Percentiles rank a stretch among this genome's conserved stretches.
Evolutionary conservation across 2,797 vertebrate species (phyloP).

Genomic region (Gorsachius magnificus): DNA sequence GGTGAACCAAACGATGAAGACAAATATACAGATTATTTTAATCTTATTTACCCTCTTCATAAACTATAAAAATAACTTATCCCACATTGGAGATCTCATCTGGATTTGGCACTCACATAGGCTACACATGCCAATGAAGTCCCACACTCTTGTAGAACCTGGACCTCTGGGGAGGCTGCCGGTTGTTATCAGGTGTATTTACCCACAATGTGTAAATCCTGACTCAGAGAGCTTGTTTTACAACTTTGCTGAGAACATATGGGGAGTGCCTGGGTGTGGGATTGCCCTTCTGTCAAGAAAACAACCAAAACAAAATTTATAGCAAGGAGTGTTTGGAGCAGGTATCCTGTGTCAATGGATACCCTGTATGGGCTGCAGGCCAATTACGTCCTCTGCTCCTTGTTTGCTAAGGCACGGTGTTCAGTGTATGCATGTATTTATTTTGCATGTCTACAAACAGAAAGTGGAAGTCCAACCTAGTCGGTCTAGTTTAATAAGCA

Average conservation of each 20-base stretch:
- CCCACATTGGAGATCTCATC: background rate
- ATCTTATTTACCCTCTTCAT: background rate
- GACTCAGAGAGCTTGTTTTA: conserved; percentile 49
- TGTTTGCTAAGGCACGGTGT: background rate
- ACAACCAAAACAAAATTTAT: background rate
- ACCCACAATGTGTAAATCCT: background rate
- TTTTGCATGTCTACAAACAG: background rate
- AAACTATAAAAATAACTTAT: background rate
- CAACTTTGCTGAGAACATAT: conserved; percentile 17
- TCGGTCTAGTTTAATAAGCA: background rate
- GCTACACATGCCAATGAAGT: background rate
- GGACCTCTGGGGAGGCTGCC: background rate
- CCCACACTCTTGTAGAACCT: background rate
- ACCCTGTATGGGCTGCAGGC: background rate
- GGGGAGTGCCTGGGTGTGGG: conserved; percentile 52
- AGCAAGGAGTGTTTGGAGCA: background rate
- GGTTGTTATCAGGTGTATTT: background rate
- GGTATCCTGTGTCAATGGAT: background rate
- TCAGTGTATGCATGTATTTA: background rate
- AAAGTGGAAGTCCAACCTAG: conserved; percentile 32
- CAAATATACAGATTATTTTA: background rate
- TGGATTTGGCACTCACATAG: background rate
- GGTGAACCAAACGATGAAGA: background rate
- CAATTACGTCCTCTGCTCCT: background rate
- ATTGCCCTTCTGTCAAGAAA: conserved; percentile 27